Evolutionary conservation across 2,797 vertebrate species (phyloP).

Genomic region (Pantherophis alleghaniensis): DNA sequence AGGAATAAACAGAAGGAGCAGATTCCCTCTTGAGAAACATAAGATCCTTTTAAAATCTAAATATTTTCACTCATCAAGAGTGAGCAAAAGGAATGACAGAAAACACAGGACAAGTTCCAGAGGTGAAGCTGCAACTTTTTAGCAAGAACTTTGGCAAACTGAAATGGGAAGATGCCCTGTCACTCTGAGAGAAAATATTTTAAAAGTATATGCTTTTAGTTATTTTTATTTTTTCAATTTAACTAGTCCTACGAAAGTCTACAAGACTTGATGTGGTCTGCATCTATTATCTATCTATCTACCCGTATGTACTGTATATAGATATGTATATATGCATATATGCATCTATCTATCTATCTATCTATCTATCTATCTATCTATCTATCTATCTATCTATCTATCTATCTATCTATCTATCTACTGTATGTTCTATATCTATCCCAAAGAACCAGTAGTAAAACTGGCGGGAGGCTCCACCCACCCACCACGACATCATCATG

Average conservation of each 20-base stretch:
- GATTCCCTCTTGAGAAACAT: slow-evolving; percentile 65
- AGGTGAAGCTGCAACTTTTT: slow-evolving; percentile 36
- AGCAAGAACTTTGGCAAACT: slow-evolving; percentile 20
- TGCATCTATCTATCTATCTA: too few relatives aligned
- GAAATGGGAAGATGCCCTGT: slow-evolving; percentile 21
- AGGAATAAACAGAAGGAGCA: slow-evolving; percentile 70
- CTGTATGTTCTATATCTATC: too few relatives aligned
- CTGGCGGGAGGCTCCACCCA: too few relatives aligned
- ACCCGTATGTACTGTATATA: too few relatives aligned
- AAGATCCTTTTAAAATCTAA: slow-evolving; percentile 61
- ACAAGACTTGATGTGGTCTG: not conserved
- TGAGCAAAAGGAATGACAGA: slow-evolving; percentile 36
- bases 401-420: too few relatives aligned
- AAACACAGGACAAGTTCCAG: slow-evolving; percentile 23
- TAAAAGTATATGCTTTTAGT: slow-evolving; percentile 37
- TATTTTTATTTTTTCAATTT: slow-evolving; percentile 33
- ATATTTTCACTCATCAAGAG: slow-evolving; percentile 68
- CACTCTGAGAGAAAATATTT: slow-evolving; percentile 11
- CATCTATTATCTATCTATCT: not conserved
- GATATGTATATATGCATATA: too few relatives aligned
- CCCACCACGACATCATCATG: too few relatives aligned
- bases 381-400: not conserved
- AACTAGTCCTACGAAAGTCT: slow-evolving; percentile 34
- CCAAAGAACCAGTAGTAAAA: too few relatives aligned
- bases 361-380: not conserved